phyloP scores from a whole-genome alignment of 2,888 invertebrate genomes.

The Sinelater perroti region DNA sequence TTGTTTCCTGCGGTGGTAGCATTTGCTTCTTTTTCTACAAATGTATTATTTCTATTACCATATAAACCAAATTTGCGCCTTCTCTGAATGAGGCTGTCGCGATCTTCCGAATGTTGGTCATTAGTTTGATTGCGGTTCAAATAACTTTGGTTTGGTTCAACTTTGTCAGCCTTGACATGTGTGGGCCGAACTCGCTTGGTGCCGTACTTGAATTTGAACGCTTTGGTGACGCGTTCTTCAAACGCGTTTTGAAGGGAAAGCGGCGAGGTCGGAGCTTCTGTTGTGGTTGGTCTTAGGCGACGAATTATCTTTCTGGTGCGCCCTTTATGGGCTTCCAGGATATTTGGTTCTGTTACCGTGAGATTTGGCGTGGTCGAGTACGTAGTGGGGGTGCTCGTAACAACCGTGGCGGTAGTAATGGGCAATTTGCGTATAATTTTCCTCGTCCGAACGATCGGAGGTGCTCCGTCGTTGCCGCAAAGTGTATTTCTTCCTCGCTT shows the following conservation, averaged over 20 bases:
- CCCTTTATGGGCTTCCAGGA: conserved; percentile 34
- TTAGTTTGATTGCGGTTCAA: too few species aligned
- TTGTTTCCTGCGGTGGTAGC: too few species aligned
- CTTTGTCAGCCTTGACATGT: neutral
- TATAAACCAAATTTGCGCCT: too few species aligned
- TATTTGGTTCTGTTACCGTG: too few species aligned
- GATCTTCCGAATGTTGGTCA: too few species aligned
- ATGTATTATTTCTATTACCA: too few species aligned
- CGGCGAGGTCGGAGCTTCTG: conserved; percentile 46
- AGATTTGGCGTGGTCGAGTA: conserved; percentile 32
- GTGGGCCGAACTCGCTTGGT: neutral
- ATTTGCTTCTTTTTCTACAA: too few species aligned
- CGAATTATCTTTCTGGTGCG: conserved; percentile 53
- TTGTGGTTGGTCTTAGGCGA: conserved; percentile 56
- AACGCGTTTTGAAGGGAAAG: neutral
- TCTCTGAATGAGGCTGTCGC: too few species aligned
- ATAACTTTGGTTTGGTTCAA: too few species aligned
- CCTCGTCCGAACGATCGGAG: conserved; percentile 50
- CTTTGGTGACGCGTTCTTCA: neutral
- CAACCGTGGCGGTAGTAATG: conserved; percentile 36
- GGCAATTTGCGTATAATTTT: conserved; percentile 55
- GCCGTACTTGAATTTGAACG: neutral
- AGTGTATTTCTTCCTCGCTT: neutral
- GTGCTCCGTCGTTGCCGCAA: conserved; percentile 44
- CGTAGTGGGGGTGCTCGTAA: conserved; percentile 31